phyloP scores from a whole-genome alignment of 2,888 invertebrate species.

The Actias luna region DNA sequence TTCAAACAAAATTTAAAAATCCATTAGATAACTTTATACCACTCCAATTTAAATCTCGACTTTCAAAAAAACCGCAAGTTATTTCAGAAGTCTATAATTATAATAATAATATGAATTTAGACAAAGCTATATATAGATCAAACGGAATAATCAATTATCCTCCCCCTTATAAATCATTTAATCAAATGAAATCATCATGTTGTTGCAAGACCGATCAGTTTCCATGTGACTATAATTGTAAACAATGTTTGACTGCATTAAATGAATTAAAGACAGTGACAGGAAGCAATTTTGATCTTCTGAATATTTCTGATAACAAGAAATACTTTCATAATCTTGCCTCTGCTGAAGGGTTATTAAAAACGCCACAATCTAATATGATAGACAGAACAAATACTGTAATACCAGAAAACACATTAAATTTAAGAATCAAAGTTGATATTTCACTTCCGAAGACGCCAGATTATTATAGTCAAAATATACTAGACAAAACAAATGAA shows the following conservation, averaged over 20 bases:
- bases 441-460: slow-evolving; percentile 58
- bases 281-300: slow-evolving; percentile 27
- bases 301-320: slow-evolving; percentile 25
- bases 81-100: slow-evolving; percentile 28
- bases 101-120: too few relatives aligned
- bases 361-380: slow-evolving; percentile 1
- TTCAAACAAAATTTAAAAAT: slow-evolving; percentile 36
- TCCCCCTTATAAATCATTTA: slow-evolving; percentile 33
- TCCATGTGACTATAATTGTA: slow-evolving; percentile 61
- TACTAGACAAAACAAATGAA: slow-evolving; percentile 19
- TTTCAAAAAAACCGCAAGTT: slow-evolving; percentile 36
- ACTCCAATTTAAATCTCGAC: slow-evolving; percentile 40
- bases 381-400: slow-evolving; percentile 7
- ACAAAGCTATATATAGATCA: slow-evolving; percentile 33
- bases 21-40: slow-evolving; percentile 58
- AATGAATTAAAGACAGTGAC: slow-evolving; percentile 35
- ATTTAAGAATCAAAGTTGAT: slow-evolving; percentile 65
- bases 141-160: slow-evolving; percentile 36
- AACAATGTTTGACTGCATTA: slow-evolving; percentile 49
- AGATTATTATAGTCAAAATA: slow-evolving; percentile 29
- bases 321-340: slow-evolving; percentile 11
- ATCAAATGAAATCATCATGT: slow-evolving; percentile 48
- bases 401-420: slow-evolving; percentile 48
- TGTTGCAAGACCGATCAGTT: slow-evolving; percentile 53
- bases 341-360: slow-evolving; percentile 12